Conservation (phyloP, 92 coral and sea anemone species). For the Meandrina meandrites region DNA sequence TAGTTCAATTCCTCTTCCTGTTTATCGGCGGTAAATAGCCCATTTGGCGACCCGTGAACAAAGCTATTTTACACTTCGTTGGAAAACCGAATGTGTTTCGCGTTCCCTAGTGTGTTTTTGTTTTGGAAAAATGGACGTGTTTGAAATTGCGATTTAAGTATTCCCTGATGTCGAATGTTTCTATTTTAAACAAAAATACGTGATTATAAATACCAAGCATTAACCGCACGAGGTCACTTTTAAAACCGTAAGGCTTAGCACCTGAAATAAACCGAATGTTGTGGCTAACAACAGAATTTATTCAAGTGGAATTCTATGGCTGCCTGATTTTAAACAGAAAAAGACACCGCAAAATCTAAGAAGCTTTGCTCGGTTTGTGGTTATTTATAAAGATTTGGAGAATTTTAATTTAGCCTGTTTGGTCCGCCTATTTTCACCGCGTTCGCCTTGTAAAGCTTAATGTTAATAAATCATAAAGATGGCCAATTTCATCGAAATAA, state of each 20-base stretch:
- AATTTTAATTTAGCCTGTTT: not conserved
- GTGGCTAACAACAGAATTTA: not conserved
- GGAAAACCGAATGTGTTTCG: not conserved
- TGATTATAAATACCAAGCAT: not conserved
- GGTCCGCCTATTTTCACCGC: not conserved
- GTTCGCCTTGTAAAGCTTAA: not conserved
- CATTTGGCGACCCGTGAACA: not conserved
- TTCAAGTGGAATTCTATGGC: not conserved
- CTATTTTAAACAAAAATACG: slow-evolving; percentile 3
- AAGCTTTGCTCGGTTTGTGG: not conserved
- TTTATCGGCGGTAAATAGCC: not conserved
- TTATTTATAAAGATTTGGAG: not conserved
- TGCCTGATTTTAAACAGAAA: not conserved
- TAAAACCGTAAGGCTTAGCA: not conserved
- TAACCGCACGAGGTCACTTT: not conserved
- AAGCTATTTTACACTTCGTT: not conserved
- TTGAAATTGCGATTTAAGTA: not conserved
- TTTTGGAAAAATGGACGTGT: not conserved
- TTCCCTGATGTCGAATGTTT: not conserved
- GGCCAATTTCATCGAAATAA: not conserved
- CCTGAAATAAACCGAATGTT: not conserved
- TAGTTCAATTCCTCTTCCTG: not conserved
- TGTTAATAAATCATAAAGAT: slow-evolving; percentile 2
- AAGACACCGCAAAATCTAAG: not conserved
- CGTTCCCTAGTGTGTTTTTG: not conserved